phyloP scores from a whole-genome alignment of 2,113 vertebrate species.

The Paraplagusia blochii region DNA sequence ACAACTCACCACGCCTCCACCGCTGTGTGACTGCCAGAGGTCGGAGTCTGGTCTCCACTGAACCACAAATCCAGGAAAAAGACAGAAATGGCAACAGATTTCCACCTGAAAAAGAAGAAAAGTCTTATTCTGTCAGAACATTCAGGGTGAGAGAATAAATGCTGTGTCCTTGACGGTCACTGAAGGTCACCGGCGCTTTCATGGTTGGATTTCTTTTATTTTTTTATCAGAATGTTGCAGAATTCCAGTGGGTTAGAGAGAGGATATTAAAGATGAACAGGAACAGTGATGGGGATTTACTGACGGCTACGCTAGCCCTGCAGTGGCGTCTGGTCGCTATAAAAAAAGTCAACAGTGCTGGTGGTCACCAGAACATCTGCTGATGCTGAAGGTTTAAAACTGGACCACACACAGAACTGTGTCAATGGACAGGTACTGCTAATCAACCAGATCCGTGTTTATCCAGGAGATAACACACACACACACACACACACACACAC shows the following conservation, averaged over 20 bases:
- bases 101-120: conserved; percentile 46
- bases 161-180: background rate
- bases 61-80: conserved; percentile 25
- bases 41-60: conserved; percentile 29
- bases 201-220: too few relatives aligned
- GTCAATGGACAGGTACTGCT: too few relatives aligned
- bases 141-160: conserved; percentile 19
- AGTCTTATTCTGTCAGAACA: conserved; percentile 29
- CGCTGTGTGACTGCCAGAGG: conserved; percentile 5
- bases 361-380: conserved; percentile 67
- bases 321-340: conserved; percentile 13
- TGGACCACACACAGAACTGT: conserved; percentile 72
- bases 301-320: conserved; percentile 24
- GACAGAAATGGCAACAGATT: conserved; percentile 23
- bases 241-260: too few relatives aligned
- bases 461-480: conserved; percentile 6
- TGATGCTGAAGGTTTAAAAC: conserved; percentile 30
- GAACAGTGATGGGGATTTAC: conserved; percentile 11
- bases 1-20: background rate
- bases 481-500: conserved; percentile 23
- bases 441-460: conserved; percentile 5
- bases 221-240: too few relatives aligned
- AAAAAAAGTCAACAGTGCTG: conserved; percentile 10
- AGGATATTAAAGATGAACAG: too few relatives aligned
- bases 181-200: too few relatives aligned